These are phyloP conservation scores for Hippoglossus hippoglossus DNA, from an alignment of 2,797 vertebrate genomes.

Conservation along the genomic window DNA sequence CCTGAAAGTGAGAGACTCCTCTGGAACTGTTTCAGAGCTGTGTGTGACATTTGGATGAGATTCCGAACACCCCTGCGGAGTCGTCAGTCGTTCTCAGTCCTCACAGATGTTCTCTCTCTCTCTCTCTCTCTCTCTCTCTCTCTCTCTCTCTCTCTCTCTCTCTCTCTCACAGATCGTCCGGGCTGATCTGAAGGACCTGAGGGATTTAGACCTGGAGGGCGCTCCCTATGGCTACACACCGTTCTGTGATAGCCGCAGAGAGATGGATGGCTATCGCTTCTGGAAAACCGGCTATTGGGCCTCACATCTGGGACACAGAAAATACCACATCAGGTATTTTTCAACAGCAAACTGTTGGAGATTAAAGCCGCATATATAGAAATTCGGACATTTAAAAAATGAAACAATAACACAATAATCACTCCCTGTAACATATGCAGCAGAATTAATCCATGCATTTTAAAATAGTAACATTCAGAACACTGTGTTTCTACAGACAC, in stretches of 20 bases:
- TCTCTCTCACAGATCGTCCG: conserved; percentile 89
- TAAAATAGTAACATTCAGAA: conserved; percentile 19
- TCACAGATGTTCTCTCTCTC: conserved; percentile 3
- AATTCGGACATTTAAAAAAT: conserved; percentile 1
- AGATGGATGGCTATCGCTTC: conserved; percentile 98
- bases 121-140: no score
- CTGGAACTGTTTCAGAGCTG: background rate
- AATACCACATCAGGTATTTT: conserved; percentile 95
- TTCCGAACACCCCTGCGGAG: conserved; percentile 10
- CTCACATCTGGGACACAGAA: conserved; percentile 91
- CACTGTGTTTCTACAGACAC: conserved; percentile 3
- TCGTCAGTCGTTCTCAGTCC: conserved; percentile 7
- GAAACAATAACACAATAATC: background rate
- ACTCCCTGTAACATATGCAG: conserved; percentile 3
- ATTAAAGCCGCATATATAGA: background rate
- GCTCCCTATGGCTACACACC: conserved; percentile 97
- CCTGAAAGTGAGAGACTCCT: background rate
- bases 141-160: background rate
- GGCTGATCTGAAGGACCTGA: conserved; percentile 92
- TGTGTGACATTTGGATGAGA: conserved; percentile 43
- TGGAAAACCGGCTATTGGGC: conserved; percentile 98
- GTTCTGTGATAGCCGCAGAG: conserved; percentile 94
- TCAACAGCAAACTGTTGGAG: background rate
- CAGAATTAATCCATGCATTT: conserved; percentile 31
- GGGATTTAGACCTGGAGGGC: conserved; percentile 90